Base-by-base conservation (phyloP, 2,888 invertebrate genomes). In the Dichetophora obliterata region DNA sequence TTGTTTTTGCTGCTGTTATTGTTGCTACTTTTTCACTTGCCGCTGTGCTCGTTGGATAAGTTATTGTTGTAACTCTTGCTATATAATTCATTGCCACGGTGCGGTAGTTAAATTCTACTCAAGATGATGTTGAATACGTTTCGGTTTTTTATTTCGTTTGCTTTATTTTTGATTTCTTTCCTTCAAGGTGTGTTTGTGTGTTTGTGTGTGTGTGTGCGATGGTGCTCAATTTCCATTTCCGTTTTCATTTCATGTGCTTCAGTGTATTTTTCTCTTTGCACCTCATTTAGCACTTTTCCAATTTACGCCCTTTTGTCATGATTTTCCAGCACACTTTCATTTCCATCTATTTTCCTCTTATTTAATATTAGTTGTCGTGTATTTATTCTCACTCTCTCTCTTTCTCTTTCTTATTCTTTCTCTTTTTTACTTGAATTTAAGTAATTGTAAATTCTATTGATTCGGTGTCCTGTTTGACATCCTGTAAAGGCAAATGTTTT, bases 71-170 rank as follows among this genome's bases (percentile, higher is more conserved):
- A 5, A 22, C 22, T 71, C 59, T 71, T 59, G 59, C 37, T 61
- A 6, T 59, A 52, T 63, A 24, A 66, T 34, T 66, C 65, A 66
- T 65, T 74, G 34, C 74, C 52, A 37, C 72, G 24, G n/a, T 61
- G 27, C 27, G 24, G n/a, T 61, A 34, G 59, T 37, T 48, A 43
- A 37, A 34, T 54, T 31, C 34, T 1, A 4, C 71, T 43, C 19
- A 71, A 16, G 37, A 9, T 57, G 34, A 27, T 34, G 54, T 70
- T 52, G 5, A 31, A 37, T 48, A 22, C 69, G 27, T n/a, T 52
- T 22, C 22, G 19, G 14, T 19, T 48, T 34, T 37, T 11, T 11
- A 11, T 68, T 48, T 22, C 4, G 22, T 43, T 14, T 43, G 16
- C 61, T 37, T 59, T 14, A 48, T 59, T 34, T 52, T 22, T 52